phyloP scores from a whole-genome alignment of 2,797 vertebrate species.

The Phalanger gymnotis region DNA sequence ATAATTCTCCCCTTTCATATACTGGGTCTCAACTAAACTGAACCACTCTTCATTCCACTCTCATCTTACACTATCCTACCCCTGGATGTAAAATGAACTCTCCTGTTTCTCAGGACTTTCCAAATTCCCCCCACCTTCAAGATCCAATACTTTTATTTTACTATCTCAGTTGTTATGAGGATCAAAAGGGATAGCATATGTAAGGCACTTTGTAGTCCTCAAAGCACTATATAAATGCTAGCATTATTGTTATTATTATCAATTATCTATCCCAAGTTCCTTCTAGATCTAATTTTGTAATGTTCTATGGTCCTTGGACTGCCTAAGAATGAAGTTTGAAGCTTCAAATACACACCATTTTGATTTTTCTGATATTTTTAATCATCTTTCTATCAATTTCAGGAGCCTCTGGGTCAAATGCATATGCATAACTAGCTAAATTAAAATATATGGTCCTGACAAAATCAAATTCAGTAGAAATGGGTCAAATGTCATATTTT shows the following conservation, averaged over 20 bases:
- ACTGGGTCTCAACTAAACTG: background rate
- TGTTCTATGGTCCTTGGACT: background rate
- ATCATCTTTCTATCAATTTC: background rate
- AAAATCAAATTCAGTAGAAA: slow-evolving; percentile 17
- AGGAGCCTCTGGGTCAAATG: background rate
- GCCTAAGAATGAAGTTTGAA: background rate
- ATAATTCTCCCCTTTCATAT: background rate
- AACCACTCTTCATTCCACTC: background rate
- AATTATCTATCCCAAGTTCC: background rate
- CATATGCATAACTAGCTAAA: background rate
- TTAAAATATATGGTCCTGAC: background rate
- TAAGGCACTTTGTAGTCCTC: background rate
- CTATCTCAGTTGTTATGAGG: background rate
- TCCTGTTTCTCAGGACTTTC: background rate
- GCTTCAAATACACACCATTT: background rate
- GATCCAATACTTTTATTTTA: background rate
- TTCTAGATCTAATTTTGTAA: background rate
- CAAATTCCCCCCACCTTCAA: background rate
- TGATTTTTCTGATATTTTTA: background rate
- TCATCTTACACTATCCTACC: background rate
- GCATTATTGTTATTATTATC: background rate
- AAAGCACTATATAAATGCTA: background rate
- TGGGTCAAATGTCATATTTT: background rate
- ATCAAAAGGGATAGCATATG: background rate
- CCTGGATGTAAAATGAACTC: background rate